Evolutionary conservation across 2,888 invertebrate genomes (phyloP).

Genomic region (Panzeria rudis): DNA sequence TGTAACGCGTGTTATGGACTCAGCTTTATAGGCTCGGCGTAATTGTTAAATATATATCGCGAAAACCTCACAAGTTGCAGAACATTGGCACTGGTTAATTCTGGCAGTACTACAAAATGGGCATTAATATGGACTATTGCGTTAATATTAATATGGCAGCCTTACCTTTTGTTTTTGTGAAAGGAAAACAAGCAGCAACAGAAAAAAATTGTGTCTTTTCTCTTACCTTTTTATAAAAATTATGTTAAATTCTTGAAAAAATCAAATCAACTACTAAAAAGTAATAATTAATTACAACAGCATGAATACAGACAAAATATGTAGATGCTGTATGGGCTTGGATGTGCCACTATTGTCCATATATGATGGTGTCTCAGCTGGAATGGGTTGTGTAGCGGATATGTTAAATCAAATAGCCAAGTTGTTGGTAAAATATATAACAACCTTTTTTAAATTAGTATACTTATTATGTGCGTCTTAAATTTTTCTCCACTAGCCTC

Average conservation of each 20-base stretch:
- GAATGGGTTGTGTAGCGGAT: slow-evolving; percentile 78
- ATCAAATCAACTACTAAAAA: background rate
- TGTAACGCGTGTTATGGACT: too few species aligned
- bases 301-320: slow-evolving; percentile 81
- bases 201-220: background rate
- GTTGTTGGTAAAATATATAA: slow-evolving; percentile 74
- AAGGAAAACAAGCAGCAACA: background rate
- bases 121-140: too few species aligned
- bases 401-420: slow-evolving; percentile 79
- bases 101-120: too few species aligned
- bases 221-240: background rate
- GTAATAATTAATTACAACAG: background rate
- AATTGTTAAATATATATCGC: too few species aligned
- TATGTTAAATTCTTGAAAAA: background rate
- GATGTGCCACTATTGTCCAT: slow-evolving; percentile 80
- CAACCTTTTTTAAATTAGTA: background rate
- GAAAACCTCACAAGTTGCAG: too few species aligned
- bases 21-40: too few species aligned
- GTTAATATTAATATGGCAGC: too few species aligned
- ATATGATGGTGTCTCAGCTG: slow-evolving; percentile 77
- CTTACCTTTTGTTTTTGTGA: too few species aligned
- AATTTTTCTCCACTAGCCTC: slow-evolving; percentile 75
- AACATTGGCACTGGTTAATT: too few species aligned
- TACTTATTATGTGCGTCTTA: background rate
- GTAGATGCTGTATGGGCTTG: slow-evolving; percentile 81